A percentile compares a stretch with the other conserved stretches of the same genome.
These are phyloP conservation scores for Erythrocercus mccallii DNA, from an alignment of 2,113 vertebrate genomes.

Conservation along the genomic window DNA sequence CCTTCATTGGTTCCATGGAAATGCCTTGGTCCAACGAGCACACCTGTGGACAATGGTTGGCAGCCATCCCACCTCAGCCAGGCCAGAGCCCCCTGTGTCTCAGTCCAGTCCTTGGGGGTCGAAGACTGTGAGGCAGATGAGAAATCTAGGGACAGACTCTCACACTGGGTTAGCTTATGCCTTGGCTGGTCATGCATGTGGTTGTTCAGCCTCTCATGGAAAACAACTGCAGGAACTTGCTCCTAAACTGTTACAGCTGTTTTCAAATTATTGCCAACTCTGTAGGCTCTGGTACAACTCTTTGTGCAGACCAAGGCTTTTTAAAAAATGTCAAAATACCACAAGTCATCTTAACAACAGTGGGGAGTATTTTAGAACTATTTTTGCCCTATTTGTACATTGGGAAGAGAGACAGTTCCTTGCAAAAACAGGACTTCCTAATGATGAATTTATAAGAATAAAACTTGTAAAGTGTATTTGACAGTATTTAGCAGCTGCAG, in stretches of 20 bases:
- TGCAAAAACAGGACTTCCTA: neutral
- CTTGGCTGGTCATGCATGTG: accelerated
- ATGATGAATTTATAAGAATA: conserved; percentile 37
- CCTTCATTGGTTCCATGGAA: too few relatives aligned
- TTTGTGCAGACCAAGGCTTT: neutral
- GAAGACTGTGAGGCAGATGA: too few relatives aligned
- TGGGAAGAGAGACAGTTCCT: neutral
- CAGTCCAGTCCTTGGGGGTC: too few relatives aligned
- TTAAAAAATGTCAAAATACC: neutral
- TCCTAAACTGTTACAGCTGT: neutral
- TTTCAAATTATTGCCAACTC: neutral
- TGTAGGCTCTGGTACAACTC: accelerated
- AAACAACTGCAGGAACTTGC: neutral
- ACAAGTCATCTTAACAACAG: neutral
- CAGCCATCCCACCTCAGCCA: too few relatives aligned
- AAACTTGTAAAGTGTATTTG: conserved; percentile 30
- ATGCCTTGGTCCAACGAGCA: too few relatives aligned
- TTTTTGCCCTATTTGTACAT: neutral
- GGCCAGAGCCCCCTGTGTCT: too few relatives aligned
- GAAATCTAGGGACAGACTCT: too few relatives aligned
- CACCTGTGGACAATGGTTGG: too few relatives aligned
- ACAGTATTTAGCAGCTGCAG: conserved; percentile 58
- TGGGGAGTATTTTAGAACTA: neutral
- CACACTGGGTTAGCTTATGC: neutral
- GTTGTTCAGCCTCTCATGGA: neutral